Evolutionary conservation across 2,113 vertebrate genomes (phyloP).

Genomic region (Oceanodroma tethys): DNA sequence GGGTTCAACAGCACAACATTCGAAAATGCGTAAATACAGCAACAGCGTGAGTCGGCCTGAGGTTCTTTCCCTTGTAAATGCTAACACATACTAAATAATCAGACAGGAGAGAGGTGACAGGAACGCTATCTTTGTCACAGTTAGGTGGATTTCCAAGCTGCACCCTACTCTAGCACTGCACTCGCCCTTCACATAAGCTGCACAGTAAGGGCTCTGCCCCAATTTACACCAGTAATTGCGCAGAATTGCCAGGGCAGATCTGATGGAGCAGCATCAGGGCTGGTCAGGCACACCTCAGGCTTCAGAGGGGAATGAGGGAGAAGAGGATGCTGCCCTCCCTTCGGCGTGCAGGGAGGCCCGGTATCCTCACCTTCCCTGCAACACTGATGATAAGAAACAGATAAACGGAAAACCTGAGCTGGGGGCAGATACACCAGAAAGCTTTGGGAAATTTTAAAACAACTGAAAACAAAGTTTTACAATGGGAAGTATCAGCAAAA

Average conservation of each 20-base stretch:
- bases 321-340: background rate
- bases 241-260: background rate
- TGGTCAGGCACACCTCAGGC: background rate
- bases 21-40: background rate
- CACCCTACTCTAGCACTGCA: background rate
- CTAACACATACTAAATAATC: background rate
- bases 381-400: background rate
- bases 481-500: background rate
- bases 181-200: no score
- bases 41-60: background rate
- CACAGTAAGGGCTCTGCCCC: background rate
- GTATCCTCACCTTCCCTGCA: background rate
- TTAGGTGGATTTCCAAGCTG: background rate
- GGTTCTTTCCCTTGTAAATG: background rate
- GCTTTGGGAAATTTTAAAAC: background rate
- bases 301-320: background rate
- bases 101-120: background rate
- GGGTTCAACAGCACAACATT: background rate
- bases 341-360: rapidly evolving
- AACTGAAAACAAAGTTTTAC: background rate
- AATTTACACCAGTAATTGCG: background rate
- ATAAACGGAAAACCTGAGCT: background rate
- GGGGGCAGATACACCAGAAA: background rate
- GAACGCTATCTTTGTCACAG: background rate
- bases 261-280: background rate